phyloP scores from a whole-genome alignment of 2,888 invertebrate species.

The Steinernema hermaphroditum region DNA sequence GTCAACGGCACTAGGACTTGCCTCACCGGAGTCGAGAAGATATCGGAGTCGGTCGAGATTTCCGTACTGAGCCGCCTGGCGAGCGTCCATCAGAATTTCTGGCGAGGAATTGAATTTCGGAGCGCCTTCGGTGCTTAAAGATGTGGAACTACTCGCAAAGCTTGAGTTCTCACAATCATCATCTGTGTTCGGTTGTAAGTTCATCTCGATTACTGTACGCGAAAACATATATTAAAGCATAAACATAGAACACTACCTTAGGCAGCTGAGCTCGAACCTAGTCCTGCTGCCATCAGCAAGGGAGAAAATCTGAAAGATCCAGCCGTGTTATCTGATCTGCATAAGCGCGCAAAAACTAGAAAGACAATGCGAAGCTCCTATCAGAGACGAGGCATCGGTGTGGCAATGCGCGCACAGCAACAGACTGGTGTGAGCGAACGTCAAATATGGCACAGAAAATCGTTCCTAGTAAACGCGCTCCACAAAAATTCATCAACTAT shows the following conservation, averaged over 20 bases:
- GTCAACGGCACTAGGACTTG: slow-evolving; percentile 70
- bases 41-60: slow-evolving; percentile 76
- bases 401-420: no score
- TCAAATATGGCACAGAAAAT: no score
- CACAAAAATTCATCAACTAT: no score
- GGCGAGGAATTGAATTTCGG: not conserved
- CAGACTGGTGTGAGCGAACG: no score
- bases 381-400: no score
- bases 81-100: slow-evolving; percentile 74
- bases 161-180: not conserved
- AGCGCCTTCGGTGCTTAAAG: not conserved
- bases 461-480: no score
- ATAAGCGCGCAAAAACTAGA: not conserved
- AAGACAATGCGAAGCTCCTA: no score
- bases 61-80: slow-evolving; percentile 95
- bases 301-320: not conserved
- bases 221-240: not conserved
- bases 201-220: not conserved
- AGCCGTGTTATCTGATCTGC: slow-evolving; percentile 25
- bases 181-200: not conserved
- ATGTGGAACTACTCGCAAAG: not conserved
- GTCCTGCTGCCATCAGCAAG: not conserved
- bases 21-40: slow-evolving; percentile 80
- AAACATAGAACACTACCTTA: not conserved
- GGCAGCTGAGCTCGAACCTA: not conserved